Percentiles rank a stretch among this genome's conserved stretches.
Conservation (phyloP, 2,113 vertebrate genomes). For the Coracopsis vasa region DNA sequence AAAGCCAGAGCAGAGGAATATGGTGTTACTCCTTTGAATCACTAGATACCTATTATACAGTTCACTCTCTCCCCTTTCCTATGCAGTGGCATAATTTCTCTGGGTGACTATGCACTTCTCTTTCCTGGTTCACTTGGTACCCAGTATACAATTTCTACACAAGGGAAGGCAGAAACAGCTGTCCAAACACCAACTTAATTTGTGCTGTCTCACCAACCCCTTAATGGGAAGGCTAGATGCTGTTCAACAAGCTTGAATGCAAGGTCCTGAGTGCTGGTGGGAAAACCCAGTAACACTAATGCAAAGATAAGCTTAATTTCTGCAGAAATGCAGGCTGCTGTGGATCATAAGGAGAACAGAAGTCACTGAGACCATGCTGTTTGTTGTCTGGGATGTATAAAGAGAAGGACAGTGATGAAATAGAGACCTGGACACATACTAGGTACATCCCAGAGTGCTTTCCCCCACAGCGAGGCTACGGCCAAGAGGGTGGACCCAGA, state of each 20-base stretch:
- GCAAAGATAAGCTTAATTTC: background rate
- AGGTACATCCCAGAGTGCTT: background rate
- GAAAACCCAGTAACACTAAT: background rate
- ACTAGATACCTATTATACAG: background rate
- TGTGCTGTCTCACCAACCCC: background rate
- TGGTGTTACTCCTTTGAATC: background rate
- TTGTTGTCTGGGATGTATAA: background rate
- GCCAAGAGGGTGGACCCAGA: background rate
- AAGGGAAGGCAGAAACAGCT: background rate
- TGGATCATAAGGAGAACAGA: background rate
- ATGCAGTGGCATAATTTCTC: background rate
- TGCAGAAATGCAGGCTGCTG: background rate
- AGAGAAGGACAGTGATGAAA: background rate
- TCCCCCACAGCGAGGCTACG: fast-evolving
- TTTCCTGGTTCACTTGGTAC: background rate
- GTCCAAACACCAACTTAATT: background rate
- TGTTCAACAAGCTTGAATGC: background rate
- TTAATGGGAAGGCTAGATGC: background rate
- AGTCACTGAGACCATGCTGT: background rate
- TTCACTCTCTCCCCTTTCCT: background rate
- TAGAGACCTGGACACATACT: background rate
- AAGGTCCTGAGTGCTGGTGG: background rate
- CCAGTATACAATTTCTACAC: background rate
- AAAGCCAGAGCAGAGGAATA: background rate
- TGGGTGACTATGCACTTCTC: background rate